Base-by-base conservation (phyloP, 1,140 invertebrate genomes). In the Helicoverpa zea region DNA sequence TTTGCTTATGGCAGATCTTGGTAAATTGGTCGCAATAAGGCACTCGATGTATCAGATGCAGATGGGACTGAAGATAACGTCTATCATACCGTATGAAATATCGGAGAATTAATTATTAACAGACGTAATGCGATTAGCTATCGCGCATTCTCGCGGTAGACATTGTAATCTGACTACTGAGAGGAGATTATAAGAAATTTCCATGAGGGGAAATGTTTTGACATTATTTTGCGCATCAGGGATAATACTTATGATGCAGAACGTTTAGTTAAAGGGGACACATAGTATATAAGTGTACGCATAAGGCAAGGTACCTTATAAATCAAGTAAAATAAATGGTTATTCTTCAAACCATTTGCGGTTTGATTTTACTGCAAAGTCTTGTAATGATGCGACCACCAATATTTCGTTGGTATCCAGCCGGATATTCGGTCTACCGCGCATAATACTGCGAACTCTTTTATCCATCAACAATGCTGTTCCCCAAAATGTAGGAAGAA, bases 41-140 rank as follows among this genome's bases (percentile, higher is more conserved):
- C 81, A 77, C 75, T 83, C 81, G 82, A 80, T 75, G 80, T 87
- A 87, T 89, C 86, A 81, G 84, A 88, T 87, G 74, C 72, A 84
- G 89, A 89, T 90, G 76, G 85, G 80, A 81, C 59, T 75, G 51
- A 35, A 86, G 89, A 90, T 90, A 88, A 87, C 64, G 88, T 89
- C 88, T 64, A 87, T 90, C 86, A 87, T 56, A 73, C 70, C 81
- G 83, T 83, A 87, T 83, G 85, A 86, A 88, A 90, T 87, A 85
- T 90, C 85, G 76, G 81, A 83, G 85, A 88, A 88, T 89, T 90
- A 90, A 90, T 90, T 90, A 90, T 86, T 86, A 83, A 87, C 79
- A 84, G 78, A 84, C 82, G 75, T 89, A 89, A 89, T 89, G 84
- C 84, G 88, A 89, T 89, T 88, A 89, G 84, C 85, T 89, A 88